These are phyloP conservation scores for Cephus pygmeus DNA, from an alignment of 2,888 invertebrate genomes.

Conservation along the genomic window DNA sequence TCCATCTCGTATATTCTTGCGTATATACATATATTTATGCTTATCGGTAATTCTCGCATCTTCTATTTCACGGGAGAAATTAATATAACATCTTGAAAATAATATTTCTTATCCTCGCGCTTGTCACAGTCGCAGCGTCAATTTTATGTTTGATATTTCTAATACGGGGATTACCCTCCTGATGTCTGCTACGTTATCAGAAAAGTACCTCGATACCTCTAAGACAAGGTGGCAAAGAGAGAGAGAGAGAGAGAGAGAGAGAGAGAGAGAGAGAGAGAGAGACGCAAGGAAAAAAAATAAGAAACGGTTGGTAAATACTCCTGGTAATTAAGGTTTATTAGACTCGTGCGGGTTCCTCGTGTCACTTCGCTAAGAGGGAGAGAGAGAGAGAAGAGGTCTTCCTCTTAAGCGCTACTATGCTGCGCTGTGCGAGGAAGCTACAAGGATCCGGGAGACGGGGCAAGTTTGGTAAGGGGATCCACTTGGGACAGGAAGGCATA, in stretches of 20 bases:
- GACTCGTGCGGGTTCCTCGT: neutral
- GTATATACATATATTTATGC: neutral
- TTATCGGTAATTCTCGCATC: neutral
- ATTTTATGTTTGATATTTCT: neutral
- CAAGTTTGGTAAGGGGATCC: conserved; percentile 4
- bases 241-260: neutral
- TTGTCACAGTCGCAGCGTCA: neutral
- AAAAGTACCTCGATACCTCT: neutral
- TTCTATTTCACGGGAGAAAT: neutral
- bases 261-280: neutral
- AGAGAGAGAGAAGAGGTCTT: conserved; percentile 9
- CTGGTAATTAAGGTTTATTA: neutral
- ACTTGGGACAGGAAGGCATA: neutral
- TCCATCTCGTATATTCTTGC: neutral
- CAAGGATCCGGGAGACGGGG: conserved; percentile 14
- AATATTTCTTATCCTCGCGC: neutral
- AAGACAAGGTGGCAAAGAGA: neutral
- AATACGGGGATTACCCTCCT: neutral
- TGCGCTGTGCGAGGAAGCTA: neutral
- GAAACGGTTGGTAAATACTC: neutral
- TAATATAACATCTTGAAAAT: neutral
- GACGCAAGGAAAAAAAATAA: neutral
- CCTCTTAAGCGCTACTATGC: neutral
- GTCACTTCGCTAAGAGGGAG: neutral
- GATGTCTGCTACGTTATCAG: neutral